A percentile compares a stretch with the other conserved stretches of the same genome.
phyloP scores from a whole-genome alignment of 1,140 invertebrate species.

The Calliopsis andreniformis region DNA sequence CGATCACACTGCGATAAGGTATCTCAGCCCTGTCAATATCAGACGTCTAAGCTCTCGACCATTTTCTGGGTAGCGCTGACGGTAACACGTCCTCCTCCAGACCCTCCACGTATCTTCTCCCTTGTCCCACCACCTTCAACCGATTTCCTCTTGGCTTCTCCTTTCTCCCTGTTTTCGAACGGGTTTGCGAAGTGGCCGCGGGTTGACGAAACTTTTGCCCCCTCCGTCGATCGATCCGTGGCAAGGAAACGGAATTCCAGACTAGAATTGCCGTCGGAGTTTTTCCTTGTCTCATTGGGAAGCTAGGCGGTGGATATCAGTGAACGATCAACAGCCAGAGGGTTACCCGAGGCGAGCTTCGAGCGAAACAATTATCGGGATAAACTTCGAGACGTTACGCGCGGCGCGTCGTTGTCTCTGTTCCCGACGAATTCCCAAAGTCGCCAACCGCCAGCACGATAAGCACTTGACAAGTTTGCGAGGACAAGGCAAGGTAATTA shows the following conservation, averaged over 20 bases:
- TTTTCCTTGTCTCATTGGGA: background rate
- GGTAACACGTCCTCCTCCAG: conserved; percentile 11
- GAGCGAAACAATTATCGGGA: background rate
- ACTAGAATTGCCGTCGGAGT: background rate
- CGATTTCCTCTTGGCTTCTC: background rate
- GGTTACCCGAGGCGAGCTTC: background rate
- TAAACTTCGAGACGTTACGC: background rate
- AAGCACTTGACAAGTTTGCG: background rate
- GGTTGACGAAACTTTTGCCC: conserved; percentile 29
- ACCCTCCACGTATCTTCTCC: background rate
- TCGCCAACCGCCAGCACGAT: background rate
- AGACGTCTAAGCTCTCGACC: conserved; percentile 46
- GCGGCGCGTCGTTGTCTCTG: too few species aligned
- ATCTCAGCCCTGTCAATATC: conserved; percentile 56
- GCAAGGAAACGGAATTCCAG: conserved; percentile 1
- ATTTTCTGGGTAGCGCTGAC: conserved; percentile 20
- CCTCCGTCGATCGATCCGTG: conserved; percentile 7
- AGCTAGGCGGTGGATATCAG: background rate
- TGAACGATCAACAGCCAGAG: background rate
- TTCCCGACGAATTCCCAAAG: background rate
- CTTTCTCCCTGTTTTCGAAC: conserved; percentile 13
- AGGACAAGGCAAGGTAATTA: conserved; percentile 8
- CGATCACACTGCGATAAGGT: conserved; percentile 47
- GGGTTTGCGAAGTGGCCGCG: conserved; percentile 6
- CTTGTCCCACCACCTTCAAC: background rate